A percentile compares a stretch with the other conserved stretches of the same genome.
phyloP scores from a whole-genome alignment of 2,113 vertebrate species.

The Erpornis zantholeuca region DNA sequence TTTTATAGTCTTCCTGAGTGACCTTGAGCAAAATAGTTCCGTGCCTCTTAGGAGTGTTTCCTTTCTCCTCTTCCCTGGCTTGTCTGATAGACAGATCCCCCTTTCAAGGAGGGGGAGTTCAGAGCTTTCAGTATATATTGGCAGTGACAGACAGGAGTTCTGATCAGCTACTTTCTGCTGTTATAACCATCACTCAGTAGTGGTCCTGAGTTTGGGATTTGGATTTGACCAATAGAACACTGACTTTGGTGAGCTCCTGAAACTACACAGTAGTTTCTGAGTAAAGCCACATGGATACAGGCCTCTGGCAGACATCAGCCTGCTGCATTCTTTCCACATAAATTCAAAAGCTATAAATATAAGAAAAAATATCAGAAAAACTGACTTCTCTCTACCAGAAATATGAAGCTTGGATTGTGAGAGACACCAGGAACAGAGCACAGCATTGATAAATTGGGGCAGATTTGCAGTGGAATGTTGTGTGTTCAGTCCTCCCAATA shows the following conservation, averaged over 20 bases:
- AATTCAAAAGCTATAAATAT: not conserved
- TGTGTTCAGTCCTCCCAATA: not conserved
- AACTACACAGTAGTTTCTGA: not conserved
- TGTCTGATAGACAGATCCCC: not conserved
- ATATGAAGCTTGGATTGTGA: not conserved
- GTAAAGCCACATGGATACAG: not conserved
- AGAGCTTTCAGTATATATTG: not conserved
- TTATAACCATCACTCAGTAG: not conserved
- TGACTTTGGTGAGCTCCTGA: not conserved
- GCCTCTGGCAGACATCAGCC: not conserved
- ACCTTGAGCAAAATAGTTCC: not conserved
- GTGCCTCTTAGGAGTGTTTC: not conserved
- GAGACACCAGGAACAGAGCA: not conserved
- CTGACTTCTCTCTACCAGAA: not conserved
- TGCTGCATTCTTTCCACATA: not conserved
- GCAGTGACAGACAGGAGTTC: not conserved
- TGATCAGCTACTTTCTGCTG: not conserved
- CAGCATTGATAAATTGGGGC: not conserved
- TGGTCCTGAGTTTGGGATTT: not conserved
- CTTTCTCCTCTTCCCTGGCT: not conserved
- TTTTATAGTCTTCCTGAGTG: not conserved
- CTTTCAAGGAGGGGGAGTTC: not conserved
- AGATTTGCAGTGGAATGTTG: not conserved
- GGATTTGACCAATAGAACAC: not conserved
- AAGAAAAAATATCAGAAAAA: not conserved